Percentiles rank a stretch among this genome's conserved stretches.
Evolutionary conservation across 2,797 vertebrate species (phyloP).

Genomic region (Rhabdomys pumilio): DNA sequence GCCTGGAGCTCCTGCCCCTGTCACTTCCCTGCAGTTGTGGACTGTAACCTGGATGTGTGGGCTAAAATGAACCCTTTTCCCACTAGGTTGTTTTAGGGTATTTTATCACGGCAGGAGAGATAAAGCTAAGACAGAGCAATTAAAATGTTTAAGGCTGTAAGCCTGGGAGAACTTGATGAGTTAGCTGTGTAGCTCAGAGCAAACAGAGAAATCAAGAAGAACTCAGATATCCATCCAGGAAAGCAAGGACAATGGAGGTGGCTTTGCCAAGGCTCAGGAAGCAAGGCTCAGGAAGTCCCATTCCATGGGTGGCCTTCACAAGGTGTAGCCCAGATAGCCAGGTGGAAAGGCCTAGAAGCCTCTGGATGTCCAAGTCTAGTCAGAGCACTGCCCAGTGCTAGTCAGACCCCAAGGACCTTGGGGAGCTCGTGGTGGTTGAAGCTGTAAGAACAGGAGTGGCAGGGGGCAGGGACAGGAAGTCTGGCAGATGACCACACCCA

Average conservation of each 20-base stretch:
- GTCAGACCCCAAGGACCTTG: not conserved
- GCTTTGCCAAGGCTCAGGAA: slow-evolving; percentile 6
- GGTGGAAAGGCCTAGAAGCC: not conserved
- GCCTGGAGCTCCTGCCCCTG: not conserved
- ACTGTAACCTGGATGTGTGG: not conserved
- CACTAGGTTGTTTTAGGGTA: not conserved
- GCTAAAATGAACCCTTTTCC: not conserved
- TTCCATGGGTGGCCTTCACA: not conserved
- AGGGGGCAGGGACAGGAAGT: not conserved
- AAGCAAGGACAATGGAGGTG: not conserved
- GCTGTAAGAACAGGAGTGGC: not conserved
- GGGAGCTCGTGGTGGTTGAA: not conserved
- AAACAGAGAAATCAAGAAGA: not conserved
- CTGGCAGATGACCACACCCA: not conserved
- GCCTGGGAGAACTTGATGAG: not conserved
- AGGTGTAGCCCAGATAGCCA: not conserved
- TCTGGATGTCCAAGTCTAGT: not conserved
- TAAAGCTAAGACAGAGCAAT: not conserved
- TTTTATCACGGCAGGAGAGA: not conserved
- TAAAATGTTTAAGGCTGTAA: not conserved
- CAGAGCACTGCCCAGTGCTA: not conserved
- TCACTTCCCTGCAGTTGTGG: not conserved
- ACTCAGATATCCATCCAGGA: not conserved
- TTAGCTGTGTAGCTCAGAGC: not conserved
- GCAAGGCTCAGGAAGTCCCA: no score